Conservation (phyloP, 2,888 invertebrate species). For the Tachystola acroxantha region DNA sequence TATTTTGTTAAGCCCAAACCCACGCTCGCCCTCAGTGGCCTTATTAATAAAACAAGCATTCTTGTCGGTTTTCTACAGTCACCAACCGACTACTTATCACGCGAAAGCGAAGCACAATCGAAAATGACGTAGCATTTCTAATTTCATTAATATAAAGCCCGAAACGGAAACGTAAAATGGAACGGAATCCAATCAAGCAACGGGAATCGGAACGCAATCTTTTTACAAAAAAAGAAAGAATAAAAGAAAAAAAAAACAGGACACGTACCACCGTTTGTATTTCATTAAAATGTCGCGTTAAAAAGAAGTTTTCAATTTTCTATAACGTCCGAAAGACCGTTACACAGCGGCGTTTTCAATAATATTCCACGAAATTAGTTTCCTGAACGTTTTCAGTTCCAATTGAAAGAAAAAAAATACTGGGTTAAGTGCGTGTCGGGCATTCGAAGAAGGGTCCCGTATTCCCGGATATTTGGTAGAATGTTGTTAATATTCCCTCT, state of each 20-base stretch:
- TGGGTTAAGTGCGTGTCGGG: too few species aligned
- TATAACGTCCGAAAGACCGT: conserved; percentile 23
- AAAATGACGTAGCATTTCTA: conserved; percentile 7
- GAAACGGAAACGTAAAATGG: conserved; percentile 1
- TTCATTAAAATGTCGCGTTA: conserved; percentile 22
- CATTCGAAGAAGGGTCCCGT: too few species aligned
- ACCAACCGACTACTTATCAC: conserved; percentile 5
- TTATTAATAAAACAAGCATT: neutral
- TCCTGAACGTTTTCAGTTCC: conserved; percentile 18
- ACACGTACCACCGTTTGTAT: conserved; percentile 21
- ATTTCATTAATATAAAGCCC: conserved; percentile 6
- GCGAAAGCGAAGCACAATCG: neutral
- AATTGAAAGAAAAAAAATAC: conserved; percentile 20
- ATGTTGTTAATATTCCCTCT: too few species aligned
- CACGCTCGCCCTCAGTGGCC: neutral
- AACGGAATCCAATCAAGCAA: conserved; percentile 14
- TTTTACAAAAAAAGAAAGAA: conserved; percentile 4
- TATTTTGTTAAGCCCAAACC: neutral
- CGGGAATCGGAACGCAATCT: conserved; percentile 13
- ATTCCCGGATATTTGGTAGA: too few species aligned
- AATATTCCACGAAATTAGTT: conserved; percentile 29
- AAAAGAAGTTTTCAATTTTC: conserved; percentile 27
- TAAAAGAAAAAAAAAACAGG: too few species aligned
- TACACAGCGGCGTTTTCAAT: conserved; percentile 24
- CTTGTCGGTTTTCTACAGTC: conserved; percentile 2